Evolutionary conservation across 2,888 invertebrate species (phyloP).

Genomic region (Aricia artaxerxes): DNA sequence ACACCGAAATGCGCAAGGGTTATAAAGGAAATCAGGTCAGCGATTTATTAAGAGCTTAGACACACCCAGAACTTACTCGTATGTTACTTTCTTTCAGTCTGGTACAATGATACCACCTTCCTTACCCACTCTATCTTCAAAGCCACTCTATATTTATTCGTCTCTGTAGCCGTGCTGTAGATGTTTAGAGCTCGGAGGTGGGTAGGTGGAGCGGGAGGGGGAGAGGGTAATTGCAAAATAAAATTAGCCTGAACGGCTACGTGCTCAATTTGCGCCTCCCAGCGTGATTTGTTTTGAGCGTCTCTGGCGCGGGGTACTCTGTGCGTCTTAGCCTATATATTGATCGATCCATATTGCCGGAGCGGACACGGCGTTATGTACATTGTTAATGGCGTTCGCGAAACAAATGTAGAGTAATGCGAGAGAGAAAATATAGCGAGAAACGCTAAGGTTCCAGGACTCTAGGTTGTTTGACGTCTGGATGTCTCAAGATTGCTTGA

Average conservation of each 20-base stretch:
- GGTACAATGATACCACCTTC: not conserved
- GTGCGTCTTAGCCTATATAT: constrained; percentile 74
- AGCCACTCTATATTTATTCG: constrained; percentile 30
- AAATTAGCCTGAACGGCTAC: constrained; percentile 81
- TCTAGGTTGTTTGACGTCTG: too few relatives aligned
- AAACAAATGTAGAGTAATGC: constrained; percentile 17
- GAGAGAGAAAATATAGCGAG: not conserved
- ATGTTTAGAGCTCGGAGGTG: constrained; percentile 64
- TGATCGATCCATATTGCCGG: constrained; percentile 73
- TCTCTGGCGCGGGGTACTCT: constrained; percentile 51
- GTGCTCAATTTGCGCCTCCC: constrained; percentile 81
- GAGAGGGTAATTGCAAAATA: constrained; percentile 79
- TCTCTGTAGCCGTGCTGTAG: constrained; percentile 54
- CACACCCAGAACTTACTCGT: too few relatives aligned
- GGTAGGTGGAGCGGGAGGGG: constrained; percentile 42
- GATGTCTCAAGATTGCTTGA: too few relatives aligned
- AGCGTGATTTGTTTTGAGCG: constrained; percentile 78
- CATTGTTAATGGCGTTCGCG: constrained; percentile 16
- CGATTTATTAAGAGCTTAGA: too few relatives aligned
- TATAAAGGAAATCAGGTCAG: too few relatives aligned
- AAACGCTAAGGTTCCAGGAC: not conserved
- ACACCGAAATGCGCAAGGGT: too few relatives aligned
- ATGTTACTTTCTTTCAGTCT: too few relatives aligned
- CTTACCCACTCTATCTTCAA: not conserved
- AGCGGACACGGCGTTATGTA: constrained; percentile 30